phyloP scores from a whole-genome alignment of 2,888 invertebrate genomes.

The Nymphalis polychloros region DNA sequence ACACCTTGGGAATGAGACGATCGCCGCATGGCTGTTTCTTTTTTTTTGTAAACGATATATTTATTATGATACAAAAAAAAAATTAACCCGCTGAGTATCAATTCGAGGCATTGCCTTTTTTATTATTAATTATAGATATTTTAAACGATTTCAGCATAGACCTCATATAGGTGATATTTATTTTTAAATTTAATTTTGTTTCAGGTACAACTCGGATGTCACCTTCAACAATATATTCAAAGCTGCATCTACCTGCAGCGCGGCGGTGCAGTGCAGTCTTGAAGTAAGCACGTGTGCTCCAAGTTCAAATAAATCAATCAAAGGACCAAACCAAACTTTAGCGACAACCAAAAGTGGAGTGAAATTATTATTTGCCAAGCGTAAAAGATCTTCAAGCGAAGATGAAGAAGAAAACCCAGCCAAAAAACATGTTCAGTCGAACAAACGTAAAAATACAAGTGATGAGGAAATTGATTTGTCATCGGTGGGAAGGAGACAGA shows the following conservation, averaged over 20 bases:
- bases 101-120: too few relatives aligned
- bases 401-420: neutral
- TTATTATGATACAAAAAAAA: too few relatives aligned
- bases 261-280: slow-evolving; percentile 29
- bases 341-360: neutral
- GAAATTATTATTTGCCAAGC: neutral
- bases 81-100: too few relatives aligned
- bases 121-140: too few relatives aligned
- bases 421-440: neutral
- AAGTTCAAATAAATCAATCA: neutral
- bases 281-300: neutral
- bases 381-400: neutral
- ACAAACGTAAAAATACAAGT: neutral
- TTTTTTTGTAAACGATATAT: too few relatives aligned
- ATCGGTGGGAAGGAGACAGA: neutral
- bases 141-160: too few relatives aligned
- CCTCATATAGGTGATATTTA: neutral
- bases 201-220: slow-evolving; percentile 31
- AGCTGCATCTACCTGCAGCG: slow-evolving; percentile 11
- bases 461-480: neutral
- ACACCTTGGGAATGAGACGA: too few relatives aligned
- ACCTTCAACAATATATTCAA: slow-evolving; percentile 30
- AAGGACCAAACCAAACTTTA: neutral
- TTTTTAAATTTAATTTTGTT: slow-evolving; percentile 4
- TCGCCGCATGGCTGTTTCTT: too few relatives aligned